Evolutionary conservation across 2,797 vertebrate genomes (phyloP), one percentile per base, ranked within the genome.

Genomic region (Melopsittacus undulatus): DNA sequence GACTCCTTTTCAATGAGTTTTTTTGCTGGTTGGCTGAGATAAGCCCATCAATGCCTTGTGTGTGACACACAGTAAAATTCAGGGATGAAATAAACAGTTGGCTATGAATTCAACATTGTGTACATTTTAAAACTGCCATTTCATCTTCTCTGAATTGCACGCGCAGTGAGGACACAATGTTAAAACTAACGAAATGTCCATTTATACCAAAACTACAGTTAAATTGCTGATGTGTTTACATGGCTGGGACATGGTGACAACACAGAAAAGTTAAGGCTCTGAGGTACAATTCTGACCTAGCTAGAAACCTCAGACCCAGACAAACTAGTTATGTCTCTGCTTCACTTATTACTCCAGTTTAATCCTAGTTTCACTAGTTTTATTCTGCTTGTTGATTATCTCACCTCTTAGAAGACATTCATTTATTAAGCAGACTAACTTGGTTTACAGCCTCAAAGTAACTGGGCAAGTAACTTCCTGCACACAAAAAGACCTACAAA

Each of bases 341-440:
- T 59, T 68, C 74, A 66, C 38, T 78, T 64, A 76, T 45, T 62
- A 89, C 49, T 85, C 48, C 86, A 82, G 30, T 23, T 75, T 54
- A 52, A 75, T 72, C 22, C 51, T 34, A 30, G 18, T 63, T 87
- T 70, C 48, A 63, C 30, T 42, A 19, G 36, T 66, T 81, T 54
- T 14, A 46, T 52, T 75, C 87, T 79, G 90, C 42, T 82, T 24
- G 29, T n/a, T 51, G 20, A 13, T 80, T 36, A 78, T 68, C 29
- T 68, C 61, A 75, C 27, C 73, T 90, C 78, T 48, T 72, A 40
- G 52, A 84, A 81, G 42, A 79, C 36, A 69, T 42, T 83, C 87
- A 94, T 87, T 93, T 83, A 89, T 89, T 77, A 93, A 90, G 62
- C 61, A 67, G 11, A 21, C 43, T 90, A 63, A 36, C 34, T 46